Conservation (phyloP, 2,797 vertebrate genomes). For the Falco naumanni region DNA sequence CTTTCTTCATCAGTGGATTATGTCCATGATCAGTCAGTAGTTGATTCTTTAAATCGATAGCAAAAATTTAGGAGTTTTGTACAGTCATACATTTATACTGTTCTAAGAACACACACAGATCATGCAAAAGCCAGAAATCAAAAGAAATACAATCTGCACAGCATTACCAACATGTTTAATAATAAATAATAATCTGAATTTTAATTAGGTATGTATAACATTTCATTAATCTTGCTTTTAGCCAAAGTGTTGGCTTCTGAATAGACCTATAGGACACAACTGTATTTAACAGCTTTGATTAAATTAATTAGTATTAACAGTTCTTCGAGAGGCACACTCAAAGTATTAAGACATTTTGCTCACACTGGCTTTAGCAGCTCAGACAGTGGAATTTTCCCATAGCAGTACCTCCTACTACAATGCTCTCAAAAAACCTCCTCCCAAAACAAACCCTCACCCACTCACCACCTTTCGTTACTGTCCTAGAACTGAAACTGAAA, state of each 20-base stretch:
- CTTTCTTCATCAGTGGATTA: conserved; percentile 98
- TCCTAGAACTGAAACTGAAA: background rate
- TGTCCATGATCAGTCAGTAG: conserved; percentile 91
- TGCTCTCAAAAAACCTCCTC: background rate
- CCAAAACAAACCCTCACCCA: background rate
- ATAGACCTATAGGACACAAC: background rate
- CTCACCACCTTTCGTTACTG: background rate
- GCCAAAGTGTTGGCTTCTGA: background rate
- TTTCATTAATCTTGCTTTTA: background rate
- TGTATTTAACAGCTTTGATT: background rate
- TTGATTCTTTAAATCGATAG: conserved; percentile 84
- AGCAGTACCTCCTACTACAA: background rate
- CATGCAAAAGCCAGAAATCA: background rate
- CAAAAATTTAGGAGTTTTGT: background rate
- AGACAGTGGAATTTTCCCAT: background rate
- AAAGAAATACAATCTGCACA: background rate
- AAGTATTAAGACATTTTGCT: background rate
- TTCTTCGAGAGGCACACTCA: background rate
- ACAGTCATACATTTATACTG: background rate
- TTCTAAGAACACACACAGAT: background rate
- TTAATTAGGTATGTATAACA: background rate
- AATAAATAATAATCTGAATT: background rate
- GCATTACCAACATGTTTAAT: background rate
- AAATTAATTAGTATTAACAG: background rate
- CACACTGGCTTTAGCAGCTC: background rate